phyloP scores from a whole-genome alignment of 2,113 vertebrate species.

The Sorex fumeus region DNA sequence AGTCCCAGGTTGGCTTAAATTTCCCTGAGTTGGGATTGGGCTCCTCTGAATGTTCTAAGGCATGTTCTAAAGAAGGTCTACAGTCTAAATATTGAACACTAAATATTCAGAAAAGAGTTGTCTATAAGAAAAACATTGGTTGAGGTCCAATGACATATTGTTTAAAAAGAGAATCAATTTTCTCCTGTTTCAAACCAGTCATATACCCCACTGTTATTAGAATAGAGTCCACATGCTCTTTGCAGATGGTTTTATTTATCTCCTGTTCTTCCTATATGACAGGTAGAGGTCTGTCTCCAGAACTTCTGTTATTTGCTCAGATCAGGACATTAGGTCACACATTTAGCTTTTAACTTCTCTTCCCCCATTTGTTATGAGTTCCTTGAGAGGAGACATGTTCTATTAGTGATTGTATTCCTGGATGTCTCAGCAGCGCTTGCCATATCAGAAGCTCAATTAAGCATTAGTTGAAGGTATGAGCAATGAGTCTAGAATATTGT shows the following conservation, averaged over 20 bases:
- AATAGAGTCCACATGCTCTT: background rate
- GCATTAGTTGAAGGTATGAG: constrained; percentile 10
- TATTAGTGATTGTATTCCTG: constrained; percentile 1
- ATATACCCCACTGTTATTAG: background rate
- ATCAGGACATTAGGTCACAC: background rate
- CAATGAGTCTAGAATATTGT: background rate
- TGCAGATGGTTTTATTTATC: background rate
- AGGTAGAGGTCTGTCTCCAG: background rate
- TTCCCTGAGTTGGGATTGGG: too few species aligned
- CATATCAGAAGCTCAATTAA: background rate
- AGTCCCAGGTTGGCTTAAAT: background rate
- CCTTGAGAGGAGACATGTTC: background rate
- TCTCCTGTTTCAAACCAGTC: background rate
- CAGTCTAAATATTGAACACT: too few species aligned
- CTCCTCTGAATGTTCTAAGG: background rate
- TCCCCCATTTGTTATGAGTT: background rate
- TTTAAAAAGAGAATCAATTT: background rate
- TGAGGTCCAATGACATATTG: too few species aligned
- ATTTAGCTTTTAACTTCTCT: background rate
- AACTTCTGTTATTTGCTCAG: background rate
- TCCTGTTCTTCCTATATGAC: background rate
- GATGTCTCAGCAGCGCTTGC: background rate
- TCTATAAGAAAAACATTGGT: background rate
- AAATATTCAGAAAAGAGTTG: background rate
- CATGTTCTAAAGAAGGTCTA: background rate